Percentiles rank a stretch among this genome's conserved stretches.
Evolutionary conservation across 1,140 invertebrate species (phyloP).

Genomic region (Macrosteles quadrilineatus): DNA sequence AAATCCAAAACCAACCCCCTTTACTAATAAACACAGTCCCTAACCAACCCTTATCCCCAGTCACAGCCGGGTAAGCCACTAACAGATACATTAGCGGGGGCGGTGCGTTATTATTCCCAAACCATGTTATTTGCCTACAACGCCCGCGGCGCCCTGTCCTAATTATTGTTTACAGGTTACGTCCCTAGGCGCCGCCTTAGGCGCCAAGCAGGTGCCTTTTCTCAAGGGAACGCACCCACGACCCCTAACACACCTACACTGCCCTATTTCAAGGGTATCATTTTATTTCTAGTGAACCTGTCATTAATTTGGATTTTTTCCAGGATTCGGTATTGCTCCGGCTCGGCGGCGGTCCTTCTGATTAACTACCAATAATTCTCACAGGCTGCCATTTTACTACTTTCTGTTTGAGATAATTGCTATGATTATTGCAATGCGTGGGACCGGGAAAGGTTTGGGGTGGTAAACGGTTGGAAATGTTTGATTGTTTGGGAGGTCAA

Average conservation of each 20-base stretch:
- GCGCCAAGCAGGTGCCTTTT: constrained; percentile 19
- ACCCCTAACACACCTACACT: constrained; percentile 1
- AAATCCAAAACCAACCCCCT: too few relatives aligned
- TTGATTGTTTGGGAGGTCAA: too few relatives aligned
- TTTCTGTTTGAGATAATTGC: too few relatives aligned
- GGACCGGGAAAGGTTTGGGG: too few relatives aligned
- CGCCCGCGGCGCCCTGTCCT: constrained; percentile 10
- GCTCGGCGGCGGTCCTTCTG: background rate
- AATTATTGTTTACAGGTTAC: constrained; percentile 21
- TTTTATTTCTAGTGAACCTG: constrained; percentile 26
- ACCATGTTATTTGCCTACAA: constrained; percentile 8
- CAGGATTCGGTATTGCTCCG: background rate
- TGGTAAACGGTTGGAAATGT: too few relatives aligned
- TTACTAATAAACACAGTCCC: too few relatives aligned
- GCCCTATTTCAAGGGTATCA: constrained; percentile 24
- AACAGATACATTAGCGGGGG: constrained; percentile 23
- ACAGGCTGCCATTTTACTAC: too few relatives aligned
- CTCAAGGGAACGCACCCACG: constrained; percentile 6
- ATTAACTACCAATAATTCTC: constrained; percentile 11
- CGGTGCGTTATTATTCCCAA: background rate
- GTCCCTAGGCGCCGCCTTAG: background rate
- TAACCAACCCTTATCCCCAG: too few relatives aligned
- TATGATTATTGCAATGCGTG: too few relatives aligned
- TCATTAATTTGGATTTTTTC: constrained; percentile 27
- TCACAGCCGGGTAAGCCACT: background rate